phyloP scores from a whole-genome alignment of 2,113 vertebrate species.

The Mohoua ochrocephala region DNA sequence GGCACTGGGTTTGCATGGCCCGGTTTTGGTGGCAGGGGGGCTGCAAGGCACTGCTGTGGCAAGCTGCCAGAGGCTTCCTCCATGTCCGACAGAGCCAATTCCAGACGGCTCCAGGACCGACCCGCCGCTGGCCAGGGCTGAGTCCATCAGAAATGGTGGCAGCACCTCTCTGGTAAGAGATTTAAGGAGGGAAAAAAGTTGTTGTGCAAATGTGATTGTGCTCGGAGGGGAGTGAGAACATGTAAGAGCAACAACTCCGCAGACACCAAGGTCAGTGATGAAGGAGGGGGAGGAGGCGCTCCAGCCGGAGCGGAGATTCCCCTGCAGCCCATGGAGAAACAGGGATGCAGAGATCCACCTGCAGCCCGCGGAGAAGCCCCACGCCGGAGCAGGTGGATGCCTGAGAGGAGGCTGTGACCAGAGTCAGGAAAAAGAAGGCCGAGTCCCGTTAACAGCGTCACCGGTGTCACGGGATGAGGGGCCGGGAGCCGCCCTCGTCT shows the following conservation, averaged over 20 bases:
- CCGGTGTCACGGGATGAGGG: too few species aligned
- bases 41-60: accelerated
- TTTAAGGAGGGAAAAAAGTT: background rate
- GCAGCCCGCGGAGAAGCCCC: background rate
- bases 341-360: background rate
- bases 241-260: background rate
- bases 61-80: background rate
- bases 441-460: background rate
- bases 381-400: background rate
- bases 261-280: background rate
- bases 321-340: background rate
- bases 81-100: accelerated
- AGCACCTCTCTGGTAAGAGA: background rate
- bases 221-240: background rate
- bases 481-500: accelerated
- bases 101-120: background rate
- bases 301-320: background rate
- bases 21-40: background rate
- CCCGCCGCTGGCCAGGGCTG: background rate
- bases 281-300: too few species aligned
- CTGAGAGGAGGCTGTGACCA: background rate
- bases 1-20: background rate
- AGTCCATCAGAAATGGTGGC: background rate
- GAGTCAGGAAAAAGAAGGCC: too few species aligned
- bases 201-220: background rate